A percentile compares a stretch with the other conserved stretches of the same genome.
phyloP scores from a whole-genome alignment of 2,797 vertebrate species.

The Buceros bicornis region DNA sequence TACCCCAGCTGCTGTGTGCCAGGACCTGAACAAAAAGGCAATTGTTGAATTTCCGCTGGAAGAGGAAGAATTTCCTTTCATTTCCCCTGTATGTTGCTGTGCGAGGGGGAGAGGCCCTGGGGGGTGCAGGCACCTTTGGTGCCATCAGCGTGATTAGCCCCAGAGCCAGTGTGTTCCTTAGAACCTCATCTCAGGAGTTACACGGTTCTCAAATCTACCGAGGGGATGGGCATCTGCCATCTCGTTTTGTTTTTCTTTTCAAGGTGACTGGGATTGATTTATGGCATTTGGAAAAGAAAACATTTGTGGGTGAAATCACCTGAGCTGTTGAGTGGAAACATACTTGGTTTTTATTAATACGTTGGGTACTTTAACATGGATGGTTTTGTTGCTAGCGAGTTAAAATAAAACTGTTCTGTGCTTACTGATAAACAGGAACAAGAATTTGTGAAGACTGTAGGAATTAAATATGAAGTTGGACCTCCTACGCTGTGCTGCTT shows the following conservation, averaged over 20 bases:
- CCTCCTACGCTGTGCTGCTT: constrained; percentile 96
- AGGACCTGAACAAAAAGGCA: background rate
- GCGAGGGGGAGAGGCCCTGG: background rate
- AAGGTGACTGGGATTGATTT: background rate
- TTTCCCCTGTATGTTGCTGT: background rate
- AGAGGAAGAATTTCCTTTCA: constrained; percentile 1
- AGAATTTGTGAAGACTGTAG: constrained; percentile 97
- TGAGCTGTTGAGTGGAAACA: background rate
- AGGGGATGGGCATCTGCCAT: background rate
- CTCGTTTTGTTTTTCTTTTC: background rate
- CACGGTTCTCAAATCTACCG: background rate
- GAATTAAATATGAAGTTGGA: constrained; percentile 96
- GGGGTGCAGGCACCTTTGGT: background rate
- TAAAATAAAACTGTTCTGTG: background rate
- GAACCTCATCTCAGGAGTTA: background rate
- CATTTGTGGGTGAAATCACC: background rate
- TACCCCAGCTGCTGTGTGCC: background rate
- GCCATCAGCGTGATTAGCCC: background rate
- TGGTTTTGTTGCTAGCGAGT: background rate
- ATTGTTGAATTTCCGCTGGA: background rate
- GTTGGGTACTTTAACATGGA: background rate
- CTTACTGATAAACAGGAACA: constrained; percentile 87
- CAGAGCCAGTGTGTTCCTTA: background rate
- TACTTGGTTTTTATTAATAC: background rate
- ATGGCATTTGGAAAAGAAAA: background rate